Conservation (phyloP, 2,797 vertebrate genomes). For the Aerospiza tachiro region DNA sequence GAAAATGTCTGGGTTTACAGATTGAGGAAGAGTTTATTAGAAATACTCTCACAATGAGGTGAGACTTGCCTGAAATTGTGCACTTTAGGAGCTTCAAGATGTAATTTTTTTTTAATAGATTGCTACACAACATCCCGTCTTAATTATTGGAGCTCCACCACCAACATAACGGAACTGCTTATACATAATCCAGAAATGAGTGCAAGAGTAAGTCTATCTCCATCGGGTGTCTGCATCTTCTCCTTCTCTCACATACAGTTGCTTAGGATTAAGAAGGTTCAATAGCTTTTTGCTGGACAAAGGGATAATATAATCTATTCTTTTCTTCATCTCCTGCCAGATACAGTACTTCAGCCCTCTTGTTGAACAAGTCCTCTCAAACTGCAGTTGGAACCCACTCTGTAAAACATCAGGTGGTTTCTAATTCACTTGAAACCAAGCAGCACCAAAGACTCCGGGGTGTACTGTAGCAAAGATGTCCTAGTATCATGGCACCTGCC, state of each 20-base stretch:
- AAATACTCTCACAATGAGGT: neutral
- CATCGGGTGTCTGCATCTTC: neutral
- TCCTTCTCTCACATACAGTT: neutral
- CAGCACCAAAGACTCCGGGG: neutral
- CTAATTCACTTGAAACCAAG: neutral
- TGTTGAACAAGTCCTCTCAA: neutral
- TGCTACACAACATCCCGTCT: neutral
- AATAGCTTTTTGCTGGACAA: neutral
- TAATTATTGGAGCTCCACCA: neutral
- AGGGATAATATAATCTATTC: neutral
- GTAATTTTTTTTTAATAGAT: neutral
- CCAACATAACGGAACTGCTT: neutral
- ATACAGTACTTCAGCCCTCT: fast-evolving
- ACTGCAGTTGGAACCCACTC: neutral
- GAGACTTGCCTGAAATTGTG: neutral
- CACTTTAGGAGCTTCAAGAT: neutral
- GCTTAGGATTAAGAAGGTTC: neutral
- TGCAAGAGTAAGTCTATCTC: neutral
- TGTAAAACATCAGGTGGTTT: neutral
- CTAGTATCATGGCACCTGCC: neutral
- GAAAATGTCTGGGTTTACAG: slow-evolving; percentile 2
- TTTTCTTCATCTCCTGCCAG: neutral
- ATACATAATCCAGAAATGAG: neutral
- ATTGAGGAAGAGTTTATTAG: neutral
- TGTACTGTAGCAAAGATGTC: fast-evolving